Evolutionary conservation across 1,140 invertebrate genomes (phyloP).

Genomic region (Cyclina sinensis): DNA sequence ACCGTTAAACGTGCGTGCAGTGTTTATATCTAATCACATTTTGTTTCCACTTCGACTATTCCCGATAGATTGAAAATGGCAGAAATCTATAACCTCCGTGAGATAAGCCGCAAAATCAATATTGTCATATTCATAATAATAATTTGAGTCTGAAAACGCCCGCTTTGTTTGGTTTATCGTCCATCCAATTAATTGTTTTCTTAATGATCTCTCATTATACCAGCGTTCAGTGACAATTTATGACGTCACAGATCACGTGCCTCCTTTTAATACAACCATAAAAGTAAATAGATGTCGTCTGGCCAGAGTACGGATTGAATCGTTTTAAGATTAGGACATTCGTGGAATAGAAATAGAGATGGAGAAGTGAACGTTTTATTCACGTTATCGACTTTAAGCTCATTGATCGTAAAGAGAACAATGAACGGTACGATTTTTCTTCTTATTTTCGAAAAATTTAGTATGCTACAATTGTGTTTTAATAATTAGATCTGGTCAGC

Average conservation of each 20-base stretch:
- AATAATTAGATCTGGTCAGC: too few relatives aligned
- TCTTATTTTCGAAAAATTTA: too few relatives aligned
- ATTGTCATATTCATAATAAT: constrained; percentile 56
- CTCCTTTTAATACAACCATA: constrained; percentile 65
- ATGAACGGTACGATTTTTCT: too few relatives aligned
- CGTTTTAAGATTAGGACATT: constrained; percentile 15
- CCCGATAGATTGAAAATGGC: constrained; percentile 7
- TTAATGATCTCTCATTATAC: constrained; percentile 63
- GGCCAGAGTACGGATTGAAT: neutral
- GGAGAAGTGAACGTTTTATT: neutral
- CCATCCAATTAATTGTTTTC: constrained; percentile 64
- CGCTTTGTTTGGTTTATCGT: constrained; percentile 52
- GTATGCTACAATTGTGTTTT: too few relatives aligned
- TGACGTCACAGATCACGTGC: constrained; percentile 67
- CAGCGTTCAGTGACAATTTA: constrained; percentile 51
- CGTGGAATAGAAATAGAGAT: neutral
- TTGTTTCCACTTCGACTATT: constrained; percentile 57
- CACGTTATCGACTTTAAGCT: neutral
- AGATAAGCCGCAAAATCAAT: constrained; percentile 67
- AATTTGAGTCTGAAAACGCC: constrained; percentile 20
- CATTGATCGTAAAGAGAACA: neutral
- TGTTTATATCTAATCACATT: constrained; percentile 55
- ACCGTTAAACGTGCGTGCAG: constrained; percentile 30
- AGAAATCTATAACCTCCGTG: constrained; percentile 55
- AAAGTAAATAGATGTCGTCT: constrained; percentile 65